These are phyloP conservation scores for Galaxea fascicularis DNA, from an alignment of 92 coral and sea anemone genomes.

Conservation along the genomic window DNA sequence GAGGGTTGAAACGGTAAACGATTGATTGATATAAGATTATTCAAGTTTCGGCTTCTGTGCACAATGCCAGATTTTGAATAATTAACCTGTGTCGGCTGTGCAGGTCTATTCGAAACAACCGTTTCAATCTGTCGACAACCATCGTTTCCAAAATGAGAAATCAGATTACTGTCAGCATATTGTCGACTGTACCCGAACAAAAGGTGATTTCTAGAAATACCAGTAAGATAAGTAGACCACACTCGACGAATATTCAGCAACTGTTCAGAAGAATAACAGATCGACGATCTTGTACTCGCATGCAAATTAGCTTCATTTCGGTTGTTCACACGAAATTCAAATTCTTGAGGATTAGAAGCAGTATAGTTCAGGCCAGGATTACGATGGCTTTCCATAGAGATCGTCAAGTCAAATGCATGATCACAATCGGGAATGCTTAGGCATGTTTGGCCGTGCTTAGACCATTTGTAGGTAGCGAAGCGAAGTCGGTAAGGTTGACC, in stretches of 20 bases:
- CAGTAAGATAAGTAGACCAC: conserved; percentile 24
- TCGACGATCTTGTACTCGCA: conserved; percentile 21
- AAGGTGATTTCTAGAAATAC: conserved; percentile 19
- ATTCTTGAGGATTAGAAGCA: conserved; percentile 25
- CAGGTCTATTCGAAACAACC: conserved; percentile 22
- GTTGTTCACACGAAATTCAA: conserved; percentile 23
- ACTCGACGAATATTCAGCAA: conserved; percentile 20
- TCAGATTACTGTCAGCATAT: conserved; percentile 20
- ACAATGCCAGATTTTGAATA: not conserved
- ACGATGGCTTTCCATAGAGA: conserved; percentile 39
- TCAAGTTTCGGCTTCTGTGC: conserved; percentile 21
- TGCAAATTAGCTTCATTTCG: conserved; percentile 23
- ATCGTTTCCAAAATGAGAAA: conserved; percentile 17
- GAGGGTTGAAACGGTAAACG: no score
- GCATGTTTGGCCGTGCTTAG: conserved; percentile 52
- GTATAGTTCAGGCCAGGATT: conserved; percentile 36
- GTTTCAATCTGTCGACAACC: no score
- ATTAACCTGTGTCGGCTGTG: not conserved
- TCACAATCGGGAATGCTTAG: conserved; percentile 34
- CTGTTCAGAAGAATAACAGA: conserved; percentile 23
- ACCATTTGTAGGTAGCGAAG: conserved; percentile 46
- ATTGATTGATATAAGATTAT: conserved; percentile 18
- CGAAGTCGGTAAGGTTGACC: conserved; percentile 42
- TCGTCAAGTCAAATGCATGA: conserved; percentile 44
- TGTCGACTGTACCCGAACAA: conserved; percentile 23